Evolutionary conservation across 2,888 invertebrate species (phyloP).

Genomic region (Drosophila flavopinicola): DNA sequence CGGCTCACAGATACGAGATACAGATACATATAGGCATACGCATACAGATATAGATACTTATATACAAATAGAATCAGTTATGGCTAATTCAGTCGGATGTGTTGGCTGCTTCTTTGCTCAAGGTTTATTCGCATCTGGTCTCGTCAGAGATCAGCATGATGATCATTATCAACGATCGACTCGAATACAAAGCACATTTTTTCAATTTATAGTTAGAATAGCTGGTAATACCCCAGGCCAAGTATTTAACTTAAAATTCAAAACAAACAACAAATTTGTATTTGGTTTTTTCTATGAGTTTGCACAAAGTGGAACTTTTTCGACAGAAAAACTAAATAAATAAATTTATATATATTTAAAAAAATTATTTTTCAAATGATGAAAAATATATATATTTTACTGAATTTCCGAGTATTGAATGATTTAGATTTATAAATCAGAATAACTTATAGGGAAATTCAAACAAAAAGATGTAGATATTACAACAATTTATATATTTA

Average conservation of each 20-base stretch:
- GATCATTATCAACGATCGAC: constrained; percentile 31
- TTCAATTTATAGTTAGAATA: constrained; percentile 24
- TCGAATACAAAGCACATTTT: constrained; percentile 27
- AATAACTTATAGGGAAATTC: too few species aligned
- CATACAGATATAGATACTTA: background rate
- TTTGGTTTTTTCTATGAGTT: too few species aligned
- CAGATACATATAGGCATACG: constrained; percentile 22
- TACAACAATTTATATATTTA: too few species aligned
- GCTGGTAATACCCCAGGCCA: constrained; percentile 5
- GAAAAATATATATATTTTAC: too few species aligned
- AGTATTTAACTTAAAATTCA: constrained; percentile 5
- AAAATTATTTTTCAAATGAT: too few species aligned
- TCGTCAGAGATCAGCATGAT: constrained; percentile 22
- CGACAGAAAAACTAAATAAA: too few species aligned
- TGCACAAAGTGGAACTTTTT: too few species aligned
- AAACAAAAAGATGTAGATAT: too few species aligned
- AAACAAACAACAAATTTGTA: too few species aligned
- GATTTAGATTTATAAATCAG: too few species aligned
- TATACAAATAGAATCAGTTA: constrained; percentile 1
- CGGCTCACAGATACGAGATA: constrained; percentile 27
- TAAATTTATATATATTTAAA: too few species aligned
- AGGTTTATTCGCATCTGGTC: constrained; percentile 31
- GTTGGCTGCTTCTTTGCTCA: constrained; percentile 23
- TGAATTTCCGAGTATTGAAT: too few species aligned
- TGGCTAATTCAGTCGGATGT: constrained; percentile 20